A percentile compares a stretch with the other conserved stretches of the same genome.
phyloP scores from a whole-genome alignment of 30 jellyfish, hydroid and myxozoan genomes.

The Pelagia noctiluca region DNA sequence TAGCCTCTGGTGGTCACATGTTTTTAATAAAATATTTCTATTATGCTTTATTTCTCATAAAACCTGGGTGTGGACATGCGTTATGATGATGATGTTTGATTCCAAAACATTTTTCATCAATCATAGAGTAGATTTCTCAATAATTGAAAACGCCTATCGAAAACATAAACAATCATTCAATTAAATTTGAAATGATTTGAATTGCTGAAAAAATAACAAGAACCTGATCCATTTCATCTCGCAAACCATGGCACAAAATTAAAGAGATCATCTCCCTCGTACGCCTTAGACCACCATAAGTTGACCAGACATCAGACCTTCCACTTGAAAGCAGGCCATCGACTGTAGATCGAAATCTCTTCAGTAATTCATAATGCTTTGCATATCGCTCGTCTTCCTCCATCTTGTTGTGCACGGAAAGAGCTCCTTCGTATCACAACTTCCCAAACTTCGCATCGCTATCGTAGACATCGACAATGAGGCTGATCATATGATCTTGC shows the following conservation, averaged over 20 bases:
- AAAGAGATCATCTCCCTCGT: slow-evolving; percentile 64
- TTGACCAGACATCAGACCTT: slow-evolving; percentile 85
- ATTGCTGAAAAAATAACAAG: background rate
- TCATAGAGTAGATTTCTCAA: no score
- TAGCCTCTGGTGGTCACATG: no score
- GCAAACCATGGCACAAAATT: slow-evolving; percentile 60
- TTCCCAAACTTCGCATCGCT: no score
- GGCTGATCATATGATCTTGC: no score
- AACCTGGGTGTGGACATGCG: no score
- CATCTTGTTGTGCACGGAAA: background rate
- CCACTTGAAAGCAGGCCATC: slow-evolving; percentile 89
- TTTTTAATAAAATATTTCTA: no score
- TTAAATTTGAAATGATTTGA: background rate
- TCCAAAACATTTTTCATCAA: no score
- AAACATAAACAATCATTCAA: no score
- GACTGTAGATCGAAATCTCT: slow-evolving; percentile 63
- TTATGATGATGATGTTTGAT: no score
- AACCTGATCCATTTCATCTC: slow-evolving; percentile 51
- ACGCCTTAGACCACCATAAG: slow-evolving; percentile 83
- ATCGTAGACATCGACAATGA: no score
- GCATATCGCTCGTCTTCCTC: slow-evolving; percentile 11
- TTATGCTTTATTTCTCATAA: no score
- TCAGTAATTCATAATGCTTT: slow-evolving; percentile 28
- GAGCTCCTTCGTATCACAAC: background rate
- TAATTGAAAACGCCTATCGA: no score